Base-by-base conservation (phyloP, 2,797 vertebrate species). In the Pagetopsis macropterus region DNA sequence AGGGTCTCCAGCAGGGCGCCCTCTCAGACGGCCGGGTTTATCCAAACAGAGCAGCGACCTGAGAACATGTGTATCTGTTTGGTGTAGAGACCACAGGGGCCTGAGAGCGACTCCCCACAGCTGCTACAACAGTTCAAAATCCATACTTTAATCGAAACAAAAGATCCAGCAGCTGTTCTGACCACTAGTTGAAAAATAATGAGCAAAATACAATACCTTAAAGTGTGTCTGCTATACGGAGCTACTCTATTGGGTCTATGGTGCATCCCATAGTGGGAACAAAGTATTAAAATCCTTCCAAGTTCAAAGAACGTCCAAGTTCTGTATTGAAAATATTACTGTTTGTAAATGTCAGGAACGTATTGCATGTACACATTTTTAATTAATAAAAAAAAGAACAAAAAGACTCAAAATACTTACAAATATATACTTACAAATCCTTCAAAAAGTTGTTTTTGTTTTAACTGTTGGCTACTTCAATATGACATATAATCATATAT, bases 121-220 rank as follows among this genome's bases (percentile, higher is more conserved):
- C 33, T 48, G 37, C 12, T 37, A 59, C 71, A 58, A 41, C 73
- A 49, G 73, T 60, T 65, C 0, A 19, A 57, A 88, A 86, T 89
- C 84, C 54, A 82, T 71, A 72, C 43, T 61, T 57, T 75, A 70
- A 75, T 78, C 11, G 43, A 75, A 83, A 83, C 57, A 70, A 78
- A 79, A 79, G 74, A 73, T 65, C 62, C 68, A 54, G 65, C 61
- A 64, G 33, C 54, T 23, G 27, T 62, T 64, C 46, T 23, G 67
- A 56, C 62, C 65, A 56, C 40, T 17, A 27, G 13, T 49, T 48
- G 33, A 57, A 78, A 78, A 78, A 65, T 72, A 75, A 82, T 66
- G 65, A 57, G 16, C 13, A 45, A 23, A 74, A 64, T 27, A 33
- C 46, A 52, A 55, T 54, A 27, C 45, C 57, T 78, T 45, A 50